Evolutionary conservation across 2,113 vertebrate species (phyloP).

Genomic region (Myiozetetes cayanensis): DNA sequence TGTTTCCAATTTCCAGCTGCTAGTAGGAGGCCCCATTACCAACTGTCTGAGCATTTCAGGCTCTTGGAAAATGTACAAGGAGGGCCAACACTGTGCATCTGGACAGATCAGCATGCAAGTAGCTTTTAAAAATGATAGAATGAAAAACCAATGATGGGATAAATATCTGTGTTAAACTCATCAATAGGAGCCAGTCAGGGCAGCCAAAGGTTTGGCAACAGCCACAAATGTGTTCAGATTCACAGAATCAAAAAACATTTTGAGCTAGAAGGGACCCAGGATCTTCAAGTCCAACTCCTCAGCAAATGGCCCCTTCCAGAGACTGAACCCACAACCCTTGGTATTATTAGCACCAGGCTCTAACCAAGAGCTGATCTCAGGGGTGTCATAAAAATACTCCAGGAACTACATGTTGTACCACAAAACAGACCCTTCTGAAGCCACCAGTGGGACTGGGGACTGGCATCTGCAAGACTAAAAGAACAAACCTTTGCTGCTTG

Average conservation of each 20-base stretch:
- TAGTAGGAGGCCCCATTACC: slow-evolving; percentile 54
- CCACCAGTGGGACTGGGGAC: accelerated
- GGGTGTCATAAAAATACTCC: background rate
- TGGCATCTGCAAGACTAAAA: background rate
- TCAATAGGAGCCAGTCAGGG: background rate
- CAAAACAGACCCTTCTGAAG: background rate
- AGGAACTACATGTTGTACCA: background rate
- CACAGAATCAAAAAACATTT: background rate
- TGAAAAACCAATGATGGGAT: background rate
- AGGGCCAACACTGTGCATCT: background rate
- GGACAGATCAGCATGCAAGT: background rate
- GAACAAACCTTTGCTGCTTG: background rate
- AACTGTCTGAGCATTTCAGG: slow-evolving; percentile 56
- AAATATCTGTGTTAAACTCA: background rate
- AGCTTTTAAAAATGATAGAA: background rate
- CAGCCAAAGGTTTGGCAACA: background rate
- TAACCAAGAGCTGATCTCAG: background rate
- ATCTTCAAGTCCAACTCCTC: background rate
- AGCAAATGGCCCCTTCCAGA: background rate
- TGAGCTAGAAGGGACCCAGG: background rate
- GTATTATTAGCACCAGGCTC: background rate
- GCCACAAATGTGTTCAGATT: background rate
- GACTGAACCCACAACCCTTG: background rate
- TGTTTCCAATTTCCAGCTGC: slow-evolving; percentile 43
- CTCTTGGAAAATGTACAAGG: background rate